Conservation (phyloP, 2,797 vertebrate species). For the Muraenolepis orangiensis region DNA sequence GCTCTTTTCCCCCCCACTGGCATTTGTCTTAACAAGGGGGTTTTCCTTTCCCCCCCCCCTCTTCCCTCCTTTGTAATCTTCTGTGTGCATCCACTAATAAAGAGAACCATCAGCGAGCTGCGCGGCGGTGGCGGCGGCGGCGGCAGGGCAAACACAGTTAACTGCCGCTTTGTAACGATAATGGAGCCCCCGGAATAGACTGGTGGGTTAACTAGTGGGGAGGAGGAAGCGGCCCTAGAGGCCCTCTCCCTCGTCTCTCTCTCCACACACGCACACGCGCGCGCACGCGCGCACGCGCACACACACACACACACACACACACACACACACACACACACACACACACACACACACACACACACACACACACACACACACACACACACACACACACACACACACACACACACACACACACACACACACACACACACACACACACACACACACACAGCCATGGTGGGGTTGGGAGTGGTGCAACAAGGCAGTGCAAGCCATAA, state of each 20-base stretch:
- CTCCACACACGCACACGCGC: no score
- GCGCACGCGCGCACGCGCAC: no score
- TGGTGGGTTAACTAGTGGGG: constrained; percentile 59
- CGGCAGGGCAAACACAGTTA: constrained; percentile 70
- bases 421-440: no score
- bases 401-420: no score
- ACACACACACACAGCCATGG: no score
- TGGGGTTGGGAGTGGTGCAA: no score
- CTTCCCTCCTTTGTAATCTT: constrained; percentile 73
- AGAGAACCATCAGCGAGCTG: constrained; percentile 69
- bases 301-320: no score
- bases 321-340: no score
- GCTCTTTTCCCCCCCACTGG: constrained; percentile 73
- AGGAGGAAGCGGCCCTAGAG: constrained; percentile 53
- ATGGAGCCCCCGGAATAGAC: constrained; percentile 57
- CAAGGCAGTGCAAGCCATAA: constrained; percentile 19
- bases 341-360: no score
- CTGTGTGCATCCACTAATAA: constrained; percentile 75
- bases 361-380: no score
- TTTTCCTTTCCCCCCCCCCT: constrained; percentile 13
- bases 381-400: no score
- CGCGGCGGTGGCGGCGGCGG: no score
- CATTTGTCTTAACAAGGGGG: constrained; percentile 66
- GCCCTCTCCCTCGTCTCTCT: constrained; percentile 41
- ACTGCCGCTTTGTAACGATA: constrained; percentile 74